A percentile compares a stretch with the other conserved stretches of the same genome.
These are phyloP conservation scores for Plecotus auritus DNA, from an alignment of 2,113 vertebrate species.

Conservation along the genomic window DNA sequence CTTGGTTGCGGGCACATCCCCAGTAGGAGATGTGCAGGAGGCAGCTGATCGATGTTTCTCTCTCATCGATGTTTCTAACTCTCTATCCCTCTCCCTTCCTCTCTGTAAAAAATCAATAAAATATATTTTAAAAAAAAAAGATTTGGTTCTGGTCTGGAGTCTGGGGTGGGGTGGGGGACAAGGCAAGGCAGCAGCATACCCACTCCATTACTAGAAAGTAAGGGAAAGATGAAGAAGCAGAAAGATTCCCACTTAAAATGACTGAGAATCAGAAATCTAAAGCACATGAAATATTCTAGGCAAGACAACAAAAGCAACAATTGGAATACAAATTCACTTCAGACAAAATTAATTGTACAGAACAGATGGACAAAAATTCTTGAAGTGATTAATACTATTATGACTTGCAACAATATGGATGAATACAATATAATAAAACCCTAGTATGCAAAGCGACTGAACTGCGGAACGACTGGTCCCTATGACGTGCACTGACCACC, in stretches of 20 bases:
- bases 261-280: not conserved
- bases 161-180: no score
- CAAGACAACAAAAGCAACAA: constrained; percentile 1
- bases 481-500: no score
- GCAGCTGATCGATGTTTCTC: no score
- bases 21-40: no score
- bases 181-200: not conserved
- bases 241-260: not conserved
- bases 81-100: no score
- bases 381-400: not conserved
- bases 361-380: not conserved
- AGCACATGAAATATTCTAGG: not conserved
- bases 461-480: no score
- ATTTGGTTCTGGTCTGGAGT: not conserved
- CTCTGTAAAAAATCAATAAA: no score
- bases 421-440: not conserved
- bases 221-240: not conserved
- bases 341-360: not conserved
- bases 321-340: not conserved
- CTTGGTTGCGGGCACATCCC: no score
- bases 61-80: no score
- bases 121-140: no score
- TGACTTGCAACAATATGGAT: not conserved
- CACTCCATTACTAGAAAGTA: not conserved
- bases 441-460: no score